Conservation (phyloP, 1,140 invertebrate species). For the Holotrichia oblita region DNA sequence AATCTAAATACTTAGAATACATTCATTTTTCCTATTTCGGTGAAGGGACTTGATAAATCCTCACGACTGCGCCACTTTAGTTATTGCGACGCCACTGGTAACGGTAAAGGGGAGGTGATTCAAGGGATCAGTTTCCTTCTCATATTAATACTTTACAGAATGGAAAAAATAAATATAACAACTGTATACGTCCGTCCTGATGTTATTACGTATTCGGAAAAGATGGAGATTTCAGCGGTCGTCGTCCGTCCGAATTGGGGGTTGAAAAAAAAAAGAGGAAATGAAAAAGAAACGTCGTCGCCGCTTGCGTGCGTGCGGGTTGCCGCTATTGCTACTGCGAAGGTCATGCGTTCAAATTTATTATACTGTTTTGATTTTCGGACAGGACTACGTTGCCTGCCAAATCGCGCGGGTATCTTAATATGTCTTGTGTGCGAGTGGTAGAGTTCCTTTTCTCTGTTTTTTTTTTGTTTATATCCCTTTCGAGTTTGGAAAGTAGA, state of each 20-base stretch:
- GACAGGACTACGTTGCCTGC: constrained; percentile 8
- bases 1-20: too few species aligned
- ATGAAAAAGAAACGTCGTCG: not conserved
- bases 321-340: too few species aligned
- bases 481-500: constrained; percentile 26
- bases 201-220: constrained; percentile 18
- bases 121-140: constrained; percentile 25
- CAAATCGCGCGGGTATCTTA: constrained; percentile 5
- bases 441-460: not conserved
- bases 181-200: constrained; percentile 14
- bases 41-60: too few species aligned
- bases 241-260: not conserved
- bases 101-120: not conserved
- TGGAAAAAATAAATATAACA: constrained; percentile 35
- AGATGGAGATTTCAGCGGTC: constrained; percentile 21
- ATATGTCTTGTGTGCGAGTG: constrained; percentile 10
- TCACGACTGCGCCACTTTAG: too few species aligned
- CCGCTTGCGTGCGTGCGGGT: not conserved
- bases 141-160: constrained; percentile 35
- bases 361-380: constrained; percentile 28
- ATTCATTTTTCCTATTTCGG: too few species aligned
- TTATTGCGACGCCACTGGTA: not conserved
- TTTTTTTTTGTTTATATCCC: constrained; percentile 16
- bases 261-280: not conserved
- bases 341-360: constrained; percentile 16